These are phyloP conservation scores for Callitettix versicolor DNA, from an alignment of 1,140 invertebrate species.

Conservation along the genomic window DNA sequence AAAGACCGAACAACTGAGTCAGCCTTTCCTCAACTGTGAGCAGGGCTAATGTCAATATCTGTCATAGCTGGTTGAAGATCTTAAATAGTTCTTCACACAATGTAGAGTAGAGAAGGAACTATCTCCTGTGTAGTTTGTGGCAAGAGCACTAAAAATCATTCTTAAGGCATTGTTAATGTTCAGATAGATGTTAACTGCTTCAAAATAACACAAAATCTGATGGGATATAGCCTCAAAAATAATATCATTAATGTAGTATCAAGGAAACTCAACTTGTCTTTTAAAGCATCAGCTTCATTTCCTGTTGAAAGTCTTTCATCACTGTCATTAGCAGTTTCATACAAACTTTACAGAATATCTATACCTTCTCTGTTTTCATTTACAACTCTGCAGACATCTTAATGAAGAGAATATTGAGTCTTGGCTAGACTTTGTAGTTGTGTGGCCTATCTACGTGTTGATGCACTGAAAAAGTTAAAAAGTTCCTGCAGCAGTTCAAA, in stretches of 20 bases:
- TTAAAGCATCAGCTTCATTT: neutral
- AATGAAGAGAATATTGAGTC: neutral
- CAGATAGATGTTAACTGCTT: neutral
- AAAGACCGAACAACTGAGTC: too few relatives aligned
- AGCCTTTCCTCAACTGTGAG: neutral
- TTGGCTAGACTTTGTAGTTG: conserved; percentile 1
- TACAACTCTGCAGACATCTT: neutral
- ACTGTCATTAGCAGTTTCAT: neutral
- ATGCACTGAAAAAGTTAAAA: neutral
- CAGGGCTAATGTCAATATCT: neutral
- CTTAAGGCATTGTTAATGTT: neutral
- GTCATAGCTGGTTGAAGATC: neutral
- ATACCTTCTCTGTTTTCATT: neutral
- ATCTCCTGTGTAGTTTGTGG: neutral
- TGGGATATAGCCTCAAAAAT: conserved; percentile 11
- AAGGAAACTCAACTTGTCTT: neutral
- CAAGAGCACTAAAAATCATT: neutral
- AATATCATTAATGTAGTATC: neutral
- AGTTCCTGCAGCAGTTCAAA: neutral
- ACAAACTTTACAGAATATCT: neutral
- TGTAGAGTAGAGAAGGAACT: too few relatives aligned
- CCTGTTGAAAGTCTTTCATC: neutral
- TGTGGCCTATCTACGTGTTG: neutral
- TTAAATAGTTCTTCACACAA: neutral
- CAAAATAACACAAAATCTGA: neutral